A percentile compares a stretch with the other conserved stretches of the same genome.
These are phyloP conservation scores for Oxytorus armatus DNA, from an alignment of 2,888 invertebrate species.

Conservation along the genomic window DNA sequence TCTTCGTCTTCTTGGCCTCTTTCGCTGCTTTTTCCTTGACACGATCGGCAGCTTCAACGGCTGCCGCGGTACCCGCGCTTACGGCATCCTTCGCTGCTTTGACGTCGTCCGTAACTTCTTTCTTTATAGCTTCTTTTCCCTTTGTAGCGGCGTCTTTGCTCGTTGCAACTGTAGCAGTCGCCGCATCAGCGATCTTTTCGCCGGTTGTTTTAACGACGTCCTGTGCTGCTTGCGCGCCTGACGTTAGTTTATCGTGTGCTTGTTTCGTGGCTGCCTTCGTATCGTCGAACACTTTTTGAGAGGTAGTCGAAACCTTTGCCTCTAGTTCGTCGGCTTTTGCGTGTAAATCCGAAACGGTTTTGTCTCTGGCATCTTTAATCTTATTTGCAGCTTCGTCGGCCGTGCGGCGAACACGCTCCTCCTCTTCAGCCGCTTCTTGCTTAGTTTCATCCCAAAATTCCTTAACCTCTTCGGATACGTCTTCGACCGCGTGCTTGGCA, in stretches of 20 bases:
- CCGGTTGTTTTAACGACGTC: constrained; percentile 83
- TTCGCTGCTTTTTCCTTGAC: constrained; percentile 59
- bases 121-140: constrained; percentile 47
- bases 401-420: constrained; percentile 68
- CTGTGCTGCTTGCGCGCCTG: constrained; percentile 32
- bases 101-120: constrained; percentile 63
- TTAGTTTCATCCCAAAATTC: constrained; percentile 78
- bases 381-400: constrained; percentile 60
- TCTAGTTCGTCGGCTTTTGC: constrained; percentile 29
- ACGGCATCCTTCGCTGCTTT: constrained; percentile 61
- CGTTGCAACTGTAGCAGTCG: constrained; percentile 59
- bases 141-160: constrained; percentile 31
- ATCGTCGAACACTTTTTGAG: constrained; percentile 80
- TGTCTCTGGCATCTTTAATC: constrained; percentile 62
- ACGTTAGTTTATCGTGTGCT: constrained; percentile 53
- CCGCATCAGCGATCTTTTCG: constrained; percentile 46
- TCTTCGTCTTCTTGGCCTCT: constrained; percentile 65
- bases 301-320: constrained; percentile 23
- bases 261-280: constrained; percentile 73
- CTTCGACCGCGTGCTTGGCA: constrained; percentile 71
- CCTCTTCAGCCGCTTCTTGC: constrained; percentile 70
- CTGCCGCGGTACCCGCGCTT: constrained; percentile 59
- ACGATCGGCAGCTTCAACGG: constrained; percentile 29
- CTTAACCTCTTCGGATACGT: constrained; percentile 73
- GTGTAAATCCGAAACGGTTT: constrained; percentile 38